These are phyloP conservation scores for Nanorana parkeri DNA, from an alignment of 2,113 vertebrate species.

Conservation along the genomic window DNA sequence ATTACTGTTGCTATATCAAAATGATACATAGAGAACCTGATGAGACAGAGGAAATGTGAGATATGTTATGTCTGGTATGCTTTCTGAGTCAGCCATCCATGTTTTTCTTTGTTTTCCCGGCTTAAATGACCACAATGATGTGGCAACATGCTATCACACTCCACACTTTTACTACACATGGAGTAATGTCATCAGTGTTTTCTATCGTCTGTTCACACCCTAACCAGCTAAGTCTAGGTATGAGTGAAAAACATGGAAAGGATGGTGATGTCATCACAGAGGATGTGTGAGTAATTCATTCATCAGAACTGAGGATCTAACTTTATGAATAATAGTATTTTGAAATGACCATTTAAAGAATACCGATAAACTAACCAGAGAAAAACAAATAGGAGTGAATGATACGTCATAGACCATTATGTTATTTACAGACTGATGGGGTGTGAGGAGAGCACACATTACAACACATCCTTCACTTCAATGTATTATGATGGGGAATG, in stretches of 20 bases:
- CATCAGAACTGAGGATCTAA: conserved; percentile 21
- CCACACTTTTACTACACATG: not conserved
- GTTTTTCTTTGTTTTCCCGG: not conserved
- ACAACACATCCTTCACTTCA: not conserved
- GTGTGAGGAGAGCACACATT: not conserved
- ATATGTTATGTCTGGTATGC: not conserved
- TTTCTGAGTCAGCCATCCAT: not conserved
- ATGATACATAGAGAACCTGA: not conserved
- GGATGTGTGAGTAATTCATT: conserved; percentile 41
- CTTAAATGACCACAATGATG: conserved; percentile 10
- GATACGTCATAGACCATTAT: not conserved
- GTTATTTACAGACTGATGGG: not conserved
- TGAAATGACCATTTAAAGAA: not conserved
- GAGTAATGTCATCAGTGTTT: not conserved
- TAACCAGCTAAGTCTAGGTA: not conserved
- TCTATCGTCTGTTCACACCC: conserved; percentile 12
- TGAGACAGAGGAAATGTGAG: not conserved
- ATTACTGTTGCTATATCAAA: not conserved
- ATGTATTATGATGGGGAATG: not conserved
- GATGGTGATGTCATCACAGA: conserved; percentile 9
- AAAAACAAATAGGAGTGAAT: conserved; percentile 33
- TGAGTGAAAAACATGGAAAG: conserved; percentile 4
- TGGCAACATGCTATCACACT: not conserved
- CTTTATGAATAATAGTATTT: conserved; percentile 1
- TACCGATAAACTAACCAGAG: not conserved